Percentiles rank a stretch among this genome's conserved stretches.
Evolutionary conservation across 2,797 vertebrate genomes (phyloP).

Genomic region (Borostomias antarcticus): DNA sequence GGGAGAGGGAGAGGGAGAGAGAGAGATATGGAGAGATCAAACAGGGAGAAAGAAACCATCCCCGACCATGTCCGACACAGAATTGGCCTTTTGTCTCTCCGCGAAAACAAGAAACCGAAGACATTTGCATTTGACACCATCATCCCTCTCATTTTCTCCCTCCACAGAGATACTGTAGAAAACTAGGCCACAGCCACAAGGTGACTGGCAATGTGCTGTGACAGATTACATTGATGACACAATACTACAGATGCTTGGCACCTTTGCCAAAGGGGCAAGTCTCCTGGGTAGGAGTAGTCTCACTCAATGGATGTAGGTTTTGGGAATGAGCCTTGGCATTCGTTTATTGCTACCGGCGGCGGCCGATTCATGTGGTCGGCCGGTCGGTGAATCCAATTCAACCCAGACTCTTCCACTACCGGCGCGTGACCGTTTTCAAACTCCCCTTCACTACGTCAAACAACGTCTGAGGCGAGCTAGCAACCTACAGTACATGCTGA

Average conservation of each 20-base stretch:
- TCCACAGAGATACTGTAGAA: background rate
- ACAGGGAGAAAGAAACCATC: too few species aligned
- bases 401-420: too few species aligned
- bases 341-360: too few species aligned
- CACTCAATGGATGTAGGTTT: too few species aligned
- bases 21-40: background rate
- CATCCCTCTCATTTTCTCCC: conserved; percentile 39
- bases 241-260: conserved; percentile 29
- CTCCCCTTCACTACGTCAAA: too few species aligned
- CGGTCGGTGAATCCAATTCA: too few species aligned
- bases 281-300: too few species aligned
- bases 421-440: too few species aligned
- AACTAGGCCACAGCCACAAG: background rate
- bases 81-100: conserved; percentile 29
- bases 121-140: conserved; percentile 63
- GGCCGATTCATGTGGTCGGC: too few species aligned
- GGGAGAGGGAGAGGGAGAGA: background rate
- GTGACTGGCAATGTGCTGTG: conserved; percentile 4
- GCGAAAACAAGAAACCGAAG: background rate
- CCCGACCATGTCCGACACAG: conserved; percentile 22
- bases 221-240: conserved; percentile 6
- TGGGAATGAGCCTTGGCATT: too few species aligned
- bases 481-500: too few species aligned
- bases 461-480: too few species aligned
- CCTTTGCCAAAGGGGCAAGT: conserved; percentile 9